A percentile compares a stretch with the other conserved stretches of the same genome.
Evolutionary conservation across 2,797 vertebrate species (phyloP).

Genomic region (Scolopax bukidnonensis): DNA sequence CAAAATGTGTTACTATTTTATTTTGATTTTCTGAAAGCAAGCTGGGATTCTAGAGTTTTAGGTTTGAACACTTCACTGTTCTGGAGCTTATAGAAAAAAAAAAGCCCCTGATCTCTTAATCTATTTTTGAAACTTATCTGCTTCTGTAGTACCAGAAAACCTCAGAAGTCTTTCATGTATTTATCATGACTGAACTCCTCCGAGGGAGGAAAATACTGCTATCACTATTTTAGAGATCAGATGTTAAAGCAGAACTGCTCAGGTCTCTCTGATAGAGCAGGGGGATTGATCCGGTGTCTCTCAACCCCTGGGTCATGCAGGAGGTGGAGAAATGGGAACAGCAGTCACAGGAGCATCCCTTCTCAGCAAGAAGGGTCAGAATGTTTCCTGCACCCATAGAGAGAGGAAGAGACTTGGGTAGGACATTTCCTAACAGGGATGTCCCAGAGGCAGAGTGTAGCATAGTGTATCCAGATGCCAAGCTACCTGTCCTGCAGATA

Average conservation of each 20-base stretch:
- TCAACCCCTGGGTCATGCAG: rapidly evolving
- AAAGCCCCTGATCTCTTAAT: neutral
- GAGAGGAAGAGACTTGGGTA: neutral
- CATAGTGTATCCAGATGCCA: rapidly evolving
- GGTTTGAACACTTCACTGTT: neutral
- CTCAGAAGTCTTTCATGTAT: neutral
- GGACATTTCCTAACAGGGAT: neutral
- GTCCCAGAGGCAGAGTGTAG: rapidly evolving
- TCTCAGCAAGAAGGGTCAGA: neutral
- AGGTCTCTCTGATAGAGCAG: rapidly evolving
- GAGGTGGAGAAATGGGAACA: neutral
- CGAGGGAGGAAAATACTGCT: neutral
- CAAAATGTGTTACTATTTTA: slow-evolving; percentile 5
- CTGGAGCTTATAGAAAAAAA: neutral
- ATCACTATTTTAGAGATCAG: neutral
- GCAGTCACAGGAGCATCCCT: neutral
- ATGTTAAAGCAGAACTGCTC: neutral
- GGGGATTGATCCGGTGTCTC: neutral
- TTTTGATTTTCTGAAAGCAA: slow-evolving; percentile 27
- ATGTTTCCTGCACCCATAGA: neutral
- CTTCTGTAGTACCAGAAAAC: neutral
- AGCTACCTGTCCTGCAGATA: neutral
- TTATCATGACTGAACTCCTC: neutral
- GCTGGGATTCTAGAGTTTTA: neutral
- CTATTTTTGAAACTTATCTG: neutral